Evolutionary conservation across 2,888 invertebrate genomes (phyloP).

Genomic region (Aspidiotus destructor): DNA sequence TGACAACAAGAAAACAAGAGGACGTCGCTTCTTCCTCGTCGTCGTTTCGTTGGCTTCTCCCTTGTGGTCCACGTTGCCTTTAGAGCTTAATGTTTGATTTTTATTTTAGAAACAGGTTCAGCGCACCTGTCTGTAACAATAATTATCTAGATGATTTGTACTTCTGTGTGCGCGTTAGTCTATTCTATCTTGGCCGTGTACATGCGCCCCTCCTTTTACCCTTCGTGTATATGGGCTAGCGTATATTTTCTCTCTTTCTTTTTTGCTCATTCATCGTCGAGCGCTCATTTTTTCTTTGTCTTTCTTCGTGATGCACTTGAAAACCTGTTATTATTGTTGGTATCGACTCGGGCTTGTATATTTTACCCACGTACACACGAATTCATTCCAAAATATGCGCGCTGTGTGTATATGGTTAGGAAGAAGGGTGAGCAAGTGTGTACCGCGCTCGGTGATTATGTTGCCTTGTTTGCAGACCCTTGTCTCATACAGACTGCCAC

Average conservation of each 20-base stretch:
- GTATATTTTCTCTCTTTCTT: slow-evolving; percentile 6
- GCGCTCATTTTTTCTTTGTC: not conserved
- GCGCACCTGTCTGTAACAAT: slow-evolving; percentile 34
- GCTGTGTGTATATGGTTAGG: slow-evolving; percentile 8
- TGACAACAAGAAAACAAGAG: not conserved
- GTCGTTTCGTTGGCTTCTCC: too few relatives aligned
- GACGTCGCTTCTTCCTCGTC: too few relatives aligned
- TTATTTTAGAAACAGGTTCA: slow-evolving; percentile 33
- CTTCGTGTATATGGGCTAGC: not conserved
- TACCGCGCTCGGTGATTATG: slow-evolving; percentile 24
- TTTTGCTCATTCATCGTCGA: not conserved
- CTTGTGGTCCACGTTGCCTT: not conserved
- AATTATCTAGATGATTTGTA: slow-evolving; percentile 34
- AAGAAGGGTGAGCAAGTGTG: slow-evolving; percentile 10
- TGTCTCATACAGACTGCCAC: slow-evolving; percentile 14
- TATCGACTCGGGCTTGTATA: not conserved
- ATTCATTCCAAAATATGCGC: slow-evolving; percentile 1
- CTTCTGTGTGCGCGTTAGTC: slow-evolving; percentile 21
- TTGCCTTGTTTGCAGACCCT: slow-evolving; percentile 29
- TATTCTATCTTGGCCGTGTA: slow-evolving; percentile 5
- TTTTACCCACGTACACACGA: slow-evolving; percentile 8
- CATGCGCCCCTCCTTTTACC: slow-evolving; percentile 3
- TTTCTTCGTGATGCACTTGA: not conserved
- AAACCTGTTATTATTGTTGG: slow-evolving; percentile 26
- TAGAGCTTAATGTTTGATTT: slow-evolving; percentile 22